phyloP scores from a whole-genome alignment of 2,113 vertebrate species.

The Scomber japonicus region DNA sequence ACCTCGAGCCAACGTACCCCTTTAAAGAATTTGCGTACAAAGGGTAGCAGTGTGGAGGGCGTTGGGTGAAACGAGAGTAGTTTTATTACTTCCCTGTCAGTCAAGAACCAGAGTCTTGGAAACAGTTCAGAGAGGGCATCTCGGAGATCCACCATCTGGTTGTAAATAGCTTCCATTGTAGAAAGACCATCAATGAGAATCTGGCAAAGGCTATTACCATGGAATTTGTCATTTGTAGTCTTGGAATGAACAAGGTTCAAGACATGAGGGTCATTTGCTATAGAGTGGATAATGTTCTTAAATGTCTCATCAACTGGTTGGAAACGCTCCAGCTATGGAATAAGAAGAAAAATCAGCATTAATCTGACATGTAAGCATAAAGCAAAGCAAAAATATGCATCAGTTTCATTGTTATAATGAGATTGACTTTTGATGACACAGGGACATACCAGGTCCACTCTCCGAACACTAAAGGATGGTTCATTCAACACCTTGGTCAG shows the following conservation, averaged over 20 bases:
- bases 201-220: constrained; percentile 72
- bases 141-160: constrained; percentile 76
- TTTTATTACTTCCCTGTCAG: constrained; percentile 84
- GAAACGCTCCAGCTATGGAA: constrained; percentile 81
- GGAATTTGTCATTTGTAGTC: constrained; percentile 59
- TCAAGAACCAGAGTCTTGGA: constrained; percentile 89
- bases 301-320: constrained; percentile 82
- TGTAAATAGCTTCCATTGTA: constrained; percentile 84
- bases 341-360: not conserved
- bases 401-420: not conserved
- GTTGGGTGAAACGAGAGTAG: constrained; percentile 79
- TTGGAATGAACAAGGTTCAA: constrained; percentile 77
- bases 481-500: constrained; percentile 85
- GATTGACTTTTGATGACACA: not conserved
- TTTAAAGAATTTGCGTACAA: constrained; percentile 85
- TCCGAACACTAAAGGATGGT: constrained; percentile 74
- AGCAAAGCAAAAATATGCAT: not conserved
- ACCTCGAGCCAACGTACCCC: constrained; percentile 79
- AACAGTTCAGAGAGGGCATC: constrained; percentile 78
- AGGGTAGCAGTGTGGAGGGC: constrained; percentile 71
- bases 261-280: constrained; percentile 79
- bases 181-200: constrained; percentile 76
- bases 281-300: constrained; percentile 79
- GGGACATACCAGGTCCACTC: constrained; percentile 82
- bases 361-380: not conserved